phyloP scores from a whole-genome alignment of 1,140 invertebrate genomes.

The Lordiphosa stackelbergi region DNA sequence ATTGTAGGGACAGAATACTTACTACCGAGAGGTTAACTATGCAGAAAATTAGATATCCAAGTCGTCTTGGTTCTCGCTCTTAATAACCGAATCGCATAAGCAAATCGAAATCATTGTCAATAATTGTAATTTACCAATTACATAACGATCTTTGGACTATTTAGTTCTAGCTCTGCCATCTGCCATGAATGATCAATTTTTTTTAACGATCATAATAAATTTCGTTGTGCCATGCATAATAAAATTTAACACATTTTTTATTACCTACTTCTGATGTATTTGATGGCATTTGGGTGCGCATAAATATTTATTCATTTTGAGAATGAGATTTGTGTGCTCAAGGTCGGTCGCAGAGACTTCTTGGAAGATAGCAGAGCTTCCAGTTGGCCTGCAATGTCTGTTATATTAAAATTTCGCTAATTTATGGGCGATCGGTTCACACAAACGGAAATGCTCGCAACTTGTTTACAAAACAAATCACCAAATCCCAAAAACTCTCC shows the following conservation, averaged over 20 bases:
- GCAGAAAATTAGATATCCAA: no score
- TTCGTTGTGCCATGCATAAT: conserved; percentile 31
- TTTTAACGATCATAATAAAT: conserved; percentile 13
- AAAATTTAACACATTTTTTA: conserved; percentile 50
- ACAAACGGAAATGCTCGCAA: conserved; percentile 56
- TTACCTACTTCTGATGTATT: conserved; percentile 34
- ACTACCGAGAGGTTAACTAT: no score
- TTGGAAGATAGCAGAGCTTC: conserved; percentile 34
- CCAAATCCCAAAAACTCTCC: conserved; percentile 14
- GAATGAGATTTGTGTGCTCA: conserved; percentile 31
- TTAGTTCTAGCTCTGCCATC: conserved; percentile 6
- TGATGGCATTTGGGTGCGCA: conserved; percentile 18
- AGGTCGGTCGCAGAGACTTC: conserved; percentile 36
- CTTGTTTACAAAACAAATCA: conserved; percentile 42
- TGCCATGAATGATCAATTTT: conserved; percentile 29
- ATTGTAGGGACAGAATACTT: no score
- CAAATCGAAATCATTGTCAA: no score
- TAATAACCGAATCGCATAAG: no score
- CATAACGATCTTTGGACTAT: conserved; percentile 29
- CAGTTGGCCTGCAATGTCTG: conserved; percentile 27
- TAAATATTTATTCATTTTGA: conserved; percentile 52
- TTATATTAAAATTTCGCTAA: conserved; percentile 55
- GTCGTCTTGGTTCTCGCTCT: no score
- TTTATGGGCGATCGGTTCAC: conserved; percentile 44
- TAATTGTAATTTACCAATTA: conserved; percentile 37